phyloP scores from a whole-genome alignment of 2,797 vertebrate genomes.

The Pseudochaenichthys georgianus region DNA sequence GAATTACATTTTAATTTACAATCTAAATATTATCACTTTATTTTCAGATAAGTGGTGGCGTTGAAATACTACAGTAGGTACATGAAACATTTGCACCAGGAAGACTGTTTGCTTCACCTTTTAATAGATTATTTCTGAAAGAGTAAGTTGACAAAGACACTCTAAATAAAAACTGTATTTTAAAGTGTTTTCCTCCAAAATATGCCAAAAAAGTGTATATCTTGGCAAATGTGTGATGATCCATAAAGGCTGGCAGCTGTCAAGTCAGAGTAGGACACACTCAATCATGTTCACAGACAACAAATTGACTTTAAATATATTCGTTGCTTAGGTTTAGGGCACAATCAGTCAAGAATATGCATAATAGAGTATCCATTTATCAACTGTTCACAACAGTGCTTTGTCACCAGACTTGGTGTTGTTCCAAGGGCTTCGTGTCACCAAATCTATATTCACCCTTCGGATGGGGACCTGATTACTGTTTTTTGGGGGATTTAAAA shows the following conservation, averaged over 20 bases:
- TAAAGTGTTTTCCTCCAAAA: no score
- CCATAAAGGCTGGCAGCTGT: background rate
- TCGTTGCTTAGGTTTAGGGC: background rate
- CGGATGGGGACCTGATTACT: conserved; percentile 12
- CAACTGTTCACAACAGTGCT: background rate
- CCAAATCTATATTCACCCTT: conserved; percentile 4
- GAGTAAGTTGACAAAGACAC: no score
- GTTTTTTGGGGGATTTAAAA: conserved; percentile 15
- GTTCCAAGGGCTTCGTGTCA: background rate
- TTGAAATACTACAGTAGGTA: background rate
- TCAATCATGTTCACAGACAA: background rate
- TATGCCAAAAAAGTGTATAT: background rate
- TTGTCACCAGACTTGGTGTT: background rate
- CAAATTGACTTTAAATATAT: background rate
- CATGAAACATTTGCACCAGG: background rate
- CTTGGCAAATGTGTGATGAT: background rate
- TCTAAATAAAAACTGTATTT: no score
- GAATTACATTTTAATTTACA: conserved; percentile 16
- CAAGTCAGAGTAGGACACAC: background rate
- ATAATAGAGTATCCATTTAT: background rate
- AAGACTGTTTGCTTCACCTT: background rate
- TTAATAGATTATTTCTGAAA: no score
- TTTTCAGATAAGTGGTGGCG: background rate
- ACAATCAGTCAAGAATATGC: background rate
- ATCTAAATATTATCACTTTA: conserved; percentile 2